These are phyloP conservation scores for Ameiurus melas DNA, from an alignment of 2,113 vertebrate species.

Conservation along the genomic window DNA sequence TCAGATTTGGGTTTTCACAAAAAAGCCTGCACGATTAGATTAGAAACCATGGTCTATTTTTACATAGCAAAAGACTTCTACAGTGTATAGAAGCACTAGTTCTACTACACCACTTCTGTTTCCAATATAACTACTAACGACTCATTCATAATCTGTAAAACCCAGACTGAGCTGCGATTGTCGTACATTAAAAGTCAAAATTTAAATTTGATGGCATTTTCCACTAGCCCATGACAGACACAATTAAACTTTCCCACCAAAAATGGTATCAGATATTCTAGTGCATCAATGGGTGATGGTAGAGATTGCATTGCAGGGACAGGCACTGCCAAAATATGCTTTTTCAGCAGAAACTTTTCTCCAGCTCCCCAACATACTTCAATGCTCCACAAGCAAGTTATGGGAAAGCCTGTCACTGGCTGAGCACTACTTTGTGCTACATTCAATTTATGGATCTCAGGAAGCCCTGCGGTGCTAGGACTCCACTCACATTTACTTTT, in stretches of 20 bases:
- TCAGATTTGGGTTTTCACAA: constrained; percentile 28
- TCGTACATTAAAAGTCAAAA: background rate
- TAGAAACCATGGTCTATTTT: background rate
- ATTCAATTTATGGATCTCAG: constrained; percentile 40
- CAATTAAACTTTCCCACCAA: constrained; percentile 28
- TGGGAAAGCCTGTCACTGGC: constrained; percentile 30
- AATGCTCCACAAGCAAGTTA: constrained; percentile 50
- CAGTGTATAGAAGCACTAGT: background rate
- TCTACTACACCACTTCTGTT: background rate
- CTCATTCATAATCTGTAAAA: background rate
- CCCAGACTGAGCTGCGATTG: background rate
- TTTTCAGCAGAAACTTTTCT: constrained; percentile 52
- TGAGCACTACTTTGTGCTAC: constrained; percentile 21
- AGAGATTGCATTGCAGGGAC: constrained; percentile 20
- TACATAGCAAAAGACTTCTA: background rate
- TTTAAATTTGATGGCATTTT: constrained; percentile 18
- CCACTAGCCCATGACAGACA: constrained; percentile 10
- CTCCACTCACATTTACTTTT: constrained; percentile 20
- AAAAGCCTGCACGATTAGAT: constrained; percentile 8
- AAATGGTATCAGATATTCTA: constrained; percentile 27
- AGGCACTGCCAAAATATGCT: constrained; percentile 35
- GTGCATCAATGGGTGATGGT: constrained; percentile 26
- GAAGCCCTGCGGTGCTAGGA: constrained; percentile 4
- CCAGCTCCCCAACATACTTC: constrained; percentile 35
- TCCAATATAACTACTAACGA: background rate